A percentile compares a stretch with the other conserved stretches of the same genome.
Conservation (phyloP, 2,888 invertebrate species). For the Meliscaeva auricollis region DNA sequence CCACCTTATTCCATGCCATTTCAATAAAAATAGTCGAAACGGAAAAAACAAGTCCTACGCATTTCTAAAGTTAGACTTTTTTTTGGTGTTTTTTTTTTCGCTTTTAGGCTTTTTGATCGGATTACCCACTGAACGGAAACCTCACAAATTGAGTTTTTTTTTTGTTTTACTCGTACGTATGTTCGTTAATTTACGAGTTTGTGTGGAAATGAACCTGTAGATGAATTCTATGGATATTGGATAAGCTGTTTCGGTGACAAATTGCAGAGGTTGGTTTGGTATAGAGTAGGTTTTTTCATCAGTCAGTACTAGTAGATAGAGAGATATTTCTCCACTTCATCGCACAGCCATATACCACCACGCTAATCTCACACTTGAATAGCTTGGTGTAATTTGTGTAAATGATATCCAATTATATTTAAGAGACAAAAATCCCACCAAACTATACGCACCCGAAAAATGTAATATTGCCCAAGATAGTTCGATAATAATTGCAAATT, state of each 20-base stretch:
- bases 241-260: slow-evolving; percentile 35
- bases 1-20: neutral
- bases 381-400: slow-evolving; percentile 26
- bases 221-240: slow-evolving; percentile 4
- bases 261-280: slow-evolving; percentile 44
- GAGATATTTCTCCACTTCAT: too few relatives aligned
- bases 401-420: slow-evolving; percentile 6
- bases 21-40: neutral
- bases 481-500: neutral
- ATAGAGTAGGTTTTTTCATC: slow-evolving; percentile 21
- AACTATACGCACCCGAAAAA: slow-evolving; percentile 5
- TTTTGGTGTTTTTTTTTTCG: too few relatives aligned
- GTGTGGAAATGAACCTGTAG: neutral
- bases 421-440: neutral
- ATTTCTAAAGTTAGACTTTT: slow-evolving; percentile 9
- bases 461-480: neutral
- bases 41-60: slow-evolving; percentile 49
- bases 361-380: slow-evolving; percentile 7
- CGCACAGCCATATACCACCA: neutral
- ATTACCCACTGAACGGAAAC: slow-evolving; percentile 52
- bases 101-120: slow-evolving; percentile 27
- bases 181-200: neutral
- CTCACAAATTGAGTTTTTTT: slow-evolving; percentile 44
- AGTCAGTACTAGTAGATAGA: too few relatives aligned
- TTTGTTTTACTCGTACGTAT: too few relatives aligned